Conservation (phyloP, 2,888 invertebrate species). For the Leptothorax acervorum region DNA sequence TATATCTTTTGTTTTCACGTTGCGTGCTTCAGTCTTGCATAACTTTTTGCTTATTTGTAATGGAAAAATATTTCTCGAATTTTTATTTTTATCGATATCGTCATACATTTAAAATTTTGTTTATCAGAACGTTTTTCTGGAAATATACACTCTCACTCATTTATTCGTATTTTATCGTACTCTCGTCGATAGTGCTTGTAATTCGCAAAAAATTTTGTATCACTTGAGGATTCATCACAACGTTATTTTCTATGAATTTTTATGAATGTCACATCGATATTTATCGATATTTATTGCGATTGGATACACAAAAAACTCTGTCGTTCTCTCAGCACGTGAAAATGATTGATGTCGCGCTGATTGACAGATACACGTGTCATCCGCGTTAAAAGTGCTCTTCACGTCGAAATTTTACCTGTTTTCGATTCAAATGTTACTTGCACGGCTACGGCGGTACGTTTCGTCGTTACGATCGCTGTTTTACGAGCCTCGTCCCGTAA, state of each 20-base stretch:
- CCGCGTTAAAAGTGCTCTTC: constrained; percentile 36
- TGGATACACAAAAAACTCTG: not conserved
- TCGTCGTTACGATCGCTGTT: constrained; percentile 5
- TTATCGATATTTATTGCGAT: constrained; percentile 27
- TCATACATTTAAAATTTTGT: not conserved
- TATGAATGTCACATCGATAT: constrained; percentile 16
- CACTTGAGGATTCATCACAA: not conserved
- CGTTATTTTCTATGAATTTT: constrained; percentile 27
- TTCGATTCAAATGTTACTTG: constrained; percentile 36
- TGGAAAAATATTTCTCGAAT: not conserved
- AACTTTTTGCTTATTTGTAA: not conserved
- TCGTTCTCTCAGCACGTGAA: constrained; percentile 1
- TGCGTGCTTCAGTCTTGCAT: not conserved
- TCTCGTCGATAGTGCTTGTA: not conserved
- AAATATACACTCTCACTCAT: not conserved
- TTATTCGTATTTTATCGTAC: not conserved
- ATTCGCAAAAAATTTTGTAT: not conserved
- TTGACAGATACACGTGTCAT: constrained; percentile 30
- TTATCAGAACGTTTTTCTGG: not conserved
- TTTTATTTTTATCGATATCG: not conserved
- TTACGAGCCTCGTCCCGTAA: constrained; percentile 25
- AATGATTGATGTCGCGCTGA: constrained; percentile 32
- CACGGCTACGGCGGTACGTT: constrained; percentile 1
- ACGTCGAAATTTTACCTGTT: constrained; percentile 32
- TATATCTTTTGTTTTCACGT: not conserved